Percentiles rank a stretch among this genome's conserved stretches.
Conservation (phyloP, 2,888 invertebrate species). For the Caenorhabditis zanzibari region DNA sequence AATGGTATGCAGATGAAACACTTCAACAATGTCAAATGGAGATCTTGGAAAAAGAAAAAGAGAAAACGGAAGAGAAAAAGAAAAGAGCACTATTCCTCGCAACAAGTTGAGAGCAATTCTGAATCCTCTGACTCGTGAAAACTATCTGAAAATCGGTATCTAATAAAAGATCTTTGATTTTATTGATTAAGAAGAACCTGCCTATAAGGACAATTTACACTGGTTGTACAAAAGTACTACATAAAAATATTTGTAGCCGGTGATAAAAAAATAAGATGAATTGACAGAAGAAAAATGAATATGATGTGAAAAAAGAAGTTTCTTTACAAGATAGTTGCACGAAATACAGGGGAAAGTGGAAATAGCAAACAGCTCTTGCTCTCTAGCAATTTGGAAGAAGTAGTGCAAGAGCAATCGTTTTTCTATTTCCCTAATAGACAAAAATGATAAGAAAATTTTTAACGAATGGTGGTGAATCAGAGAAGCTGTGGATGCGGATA, state of each 20-base stretch:
- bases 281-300: conserved; percentile 4
- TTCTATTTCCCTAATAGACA: no score
- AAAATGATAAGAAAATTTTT: no score
- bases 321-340: background rate
- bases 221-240: background rate
- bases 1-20: no score
- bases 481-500: background rate
- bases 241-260: background rate
- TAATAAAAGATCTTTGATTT: background rate
- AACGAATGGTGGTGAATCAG: background rate
- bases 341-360: background rate
- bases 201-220: background rate
- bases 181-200: background rate
- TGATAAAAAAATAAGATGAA: background rate
- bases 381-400: no score
- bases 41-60: background rate
- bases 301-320: background rate
- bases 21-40: no score
- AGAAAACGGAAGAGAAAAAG: background rate
- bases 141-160: background rate
- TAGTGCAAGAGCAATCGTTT: no score
- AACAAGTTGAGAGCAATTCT: background rate
- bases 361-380: no score
- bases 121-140: background rate
- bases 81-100: background rate